Percentiles rank a stretch among this genome's conserved stretches.
These are phyloP conservation scores for Daboia siamensis DNA, from an alignment of 2,113 vertebrate species.

Conservation along the genomic window DNA sequence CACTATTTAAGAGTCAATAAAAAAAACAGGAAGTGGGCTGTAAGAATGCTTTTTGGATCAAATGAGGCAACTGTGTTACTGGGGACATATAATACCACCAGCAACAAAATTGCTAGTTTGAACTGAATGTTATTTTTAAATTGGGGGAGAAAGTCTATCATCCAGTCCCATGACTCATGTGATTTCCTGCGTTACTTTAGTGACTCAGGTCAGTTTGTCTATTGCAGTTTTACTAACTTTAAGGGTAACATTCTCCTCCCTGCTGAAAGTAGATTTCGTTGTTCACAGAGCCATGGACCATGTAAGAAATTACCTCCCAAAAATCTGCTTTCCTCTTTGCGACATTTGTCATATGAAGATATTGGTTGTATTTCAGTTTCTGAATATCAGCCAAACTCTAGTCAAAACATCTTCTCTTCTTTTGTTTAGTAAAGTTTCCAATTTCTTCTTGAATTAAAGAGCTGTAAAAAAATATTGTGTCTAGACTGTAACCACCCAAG, in stretches of 20 bases:
- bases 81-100: neutral
- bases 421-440: neutral
- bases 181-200: neutral
- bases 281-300: neutral
- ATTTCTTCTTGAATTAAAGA: neutral
- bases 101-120: neutral
- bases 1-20: neutral
- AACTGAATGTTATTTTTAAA: too few relatives aligned
- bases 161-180: neutral
- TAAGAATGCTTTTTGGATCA: neutral
- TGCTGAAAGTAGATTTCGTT: neutral
- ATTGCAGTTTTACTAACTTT: neutral
- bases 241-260: neutral
- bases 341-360: neutral
- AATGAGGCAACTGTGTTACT: neutral
- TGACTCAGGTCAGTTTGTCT: neutral
- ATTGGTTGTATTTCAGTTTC: neutral
- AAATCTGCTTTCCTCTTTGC: neutral
- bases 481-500: neutral
- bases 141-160: neutral
- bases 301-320: neutral
- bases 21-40: neutral
- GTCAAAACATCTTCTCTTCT: neutral
- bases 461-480: neutral
- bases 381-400: neutral